Evolutionary conservation across 2,888 invertebrate species (phyloP), one percentile per base, ranked within the genome.

Genomic region (Eristalis arbustorum): DNA sequence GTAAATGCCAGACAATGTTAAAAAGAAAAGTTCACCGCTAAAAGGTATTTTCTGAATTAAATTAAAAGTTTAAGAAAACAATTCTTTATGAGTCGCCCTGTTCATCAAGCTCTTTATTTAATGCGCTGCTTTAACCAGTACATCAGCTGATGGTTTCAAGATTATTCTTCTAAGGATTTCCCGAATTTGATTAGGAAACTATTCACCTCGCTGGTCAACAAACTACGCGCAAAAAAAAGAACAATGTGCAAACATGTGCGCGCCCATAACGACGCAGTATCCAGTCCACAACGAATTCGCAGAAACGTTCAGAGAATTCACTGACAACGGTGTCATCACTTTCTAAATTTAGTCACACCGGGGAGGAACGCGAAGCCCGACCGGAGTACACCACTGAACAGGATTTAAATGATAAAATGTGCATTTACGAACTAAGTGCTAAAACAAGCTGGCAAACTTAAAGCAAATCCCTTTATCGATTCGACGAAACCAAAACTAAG

Each of bases 381-480:
- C 18, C 37, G 34, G 67, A 14, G 14, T 64, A 40, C 67, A 79
- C 61, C 22, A 67, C 59, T 42, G 22, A 28, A 34, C 31, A 3
- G 13, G 59, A 59, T 23, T 40, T 23, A 25, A 18, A 69, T 3
- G 63, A 56, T 4, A 73, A 10, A 56, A n/a, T 3, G 5, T 13
- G 5, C 62, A 57, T 37, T 10, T 49, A 22, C n/a, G 28, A 49
- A 49, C 8, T 22, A 1, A 2, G 49, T 49, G 49, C 49, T 18
- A 18, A 49, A 18, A 56, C 28, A 49, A 28, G 14, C 61, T 11
- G 28, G 18, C 62, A 31, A 62, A 62, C 25, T 62, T 2, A 25
- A 28, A 69, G 22, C 11, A 37, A 37, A 13, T 49, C 49, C 23
- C 74, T 59, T n/a, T 74, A 84, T 84, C 69, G 84, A 84, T 84